Evolutionary conservation across 2,888 invertebrate species (phyloP).

Genomic region (Cantharis rustica): DNA sequence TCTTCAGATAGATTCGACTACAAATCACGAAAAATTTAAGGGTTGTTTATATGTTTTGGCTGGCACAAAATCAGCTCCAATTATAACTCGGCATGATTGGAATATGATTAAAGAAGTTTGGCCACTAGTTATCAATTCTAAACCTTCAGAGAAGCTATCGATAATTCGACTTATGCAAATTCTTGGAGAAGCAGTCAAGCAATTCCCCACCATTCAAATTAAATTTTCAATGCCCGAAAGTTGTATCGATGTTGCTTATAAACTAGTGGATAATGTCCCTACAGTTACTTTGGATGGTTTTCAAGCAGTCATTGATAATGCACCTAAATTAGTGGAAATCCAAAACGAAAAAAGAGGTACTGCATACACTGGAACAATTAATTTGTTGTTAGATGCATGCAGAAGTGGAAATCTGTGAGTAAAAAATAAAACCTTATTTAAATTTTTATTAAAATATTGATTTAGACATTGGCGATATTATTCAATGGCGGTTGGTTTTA

Average conservation of each 20-base stretch:
- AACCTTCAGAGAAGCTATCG: slow-evolving; percentile 84
- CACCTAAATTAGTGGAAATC: slow-evolving; percentile 50
- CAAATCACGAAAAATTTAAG: slow-evolving; percentile 73
- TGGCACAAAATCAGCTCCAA: slow-evolving; percentile 67
- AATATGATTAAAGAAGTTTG: slow-evolving; percentile 70
- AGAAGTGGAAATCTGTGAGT: slow-evolving; percentile 60
- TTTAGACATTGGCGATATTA: slow-evolving; percentile 82
- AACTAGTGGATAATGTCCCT: slow-evolving; percentile 55
- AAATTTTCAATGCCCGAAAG: slow-evolving; percentile 60
- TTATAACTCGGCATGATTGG: slow-evolving; percentile 80
- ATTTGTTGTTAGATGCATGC: slow-evolving; percentile 61
- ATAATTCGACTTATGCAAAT: slow-evolving; percentile 69
- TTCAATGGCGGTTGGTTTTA: slow-evolving; percentile 73
- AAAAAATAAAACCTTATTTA: not conserved
- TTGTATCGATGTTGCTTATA: slow-evolving; percentile 59
- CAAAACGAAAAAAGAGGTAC: slow-evolving; percentile 58
- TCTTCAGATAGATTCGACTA: slow-evolving; percentile 63
- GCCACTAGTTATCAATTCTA: slow-evolving; percentile 77
- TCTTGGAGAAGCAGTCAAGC: slow-evolving; percentile 61
- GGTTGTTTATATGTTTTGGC: slow-evolving; percentile 79
- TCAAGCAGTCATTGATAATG: slow-evolving; percentile 50
- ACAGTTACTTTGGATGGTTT: slow-evolving; percentile 53
- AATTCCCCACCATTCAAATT: slow-evolving; percentile 68
- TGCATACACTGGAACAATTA: slow-evolving; percentile 60
- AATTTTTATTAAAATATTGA: slow-evolving; percentile 16